Evolutionary conservation across 30 jellyfish, hydroid and myxozoan genomes (phyloP), one percentile per base, ranked within the genome.

Genomic region (Hydractinia symbiolongicarpus): DNA sequence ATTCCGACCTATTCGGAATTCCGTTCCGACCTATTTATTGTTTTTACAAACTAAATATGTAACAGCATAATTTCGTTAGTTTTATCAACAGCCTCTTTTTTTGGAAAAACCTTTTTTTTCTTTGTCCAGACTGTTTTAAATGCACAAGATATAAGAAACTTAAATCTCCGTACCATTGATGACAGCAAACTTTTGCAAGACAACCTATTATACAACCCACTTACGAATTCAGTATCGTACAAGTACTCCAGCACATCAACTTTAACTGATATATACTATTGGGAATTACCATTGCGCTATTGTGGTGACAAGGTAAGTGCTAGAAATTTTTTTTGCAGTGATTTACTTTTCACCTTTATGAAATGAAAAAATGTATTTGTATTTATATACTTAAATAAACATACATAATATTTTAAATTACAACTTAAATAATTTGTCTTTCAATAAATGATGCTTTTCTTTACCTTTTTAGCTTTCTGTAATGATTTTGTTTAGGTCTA

Each of bases 201-300:
- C 52, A 55, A 71, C 54, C 54, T 82, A 0, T 8, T 82, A n/a
- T 82, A 82, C 76, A 82, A 82, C 54, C 89, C 89, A 72, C 21
- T 82, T 16, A 82, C 89, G 16, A 82, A 72, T 51, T 82, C 89
- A 10, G 88, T 82, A 19, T 14, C 89, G 19, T 82, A 64, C 67
- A 71, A 82, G 57, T 54, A 61, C 19, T 52, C 21, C 40, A 44
- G 79, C 60, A 49, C 76, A 8, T 54, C 82, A 4, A 20, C 56
- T 19, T 60, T 30, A 16, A 55, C 11, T 53, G 60, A 51, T 77
- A 44, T 77, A 19, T 77, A 52, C 30, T 81, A 81, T 81, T 83
- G 91, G 91, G 91, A 83, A 90, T 67, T 83, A 44, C 91, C 91
- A 14, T 61, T 83, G 14, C 54, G 90, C 17, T 83, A 74, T 64